phyloP scores from a whole-genome alignment of 2,888 invertebrate genomes.

The Morinoia aosen region DNA sequence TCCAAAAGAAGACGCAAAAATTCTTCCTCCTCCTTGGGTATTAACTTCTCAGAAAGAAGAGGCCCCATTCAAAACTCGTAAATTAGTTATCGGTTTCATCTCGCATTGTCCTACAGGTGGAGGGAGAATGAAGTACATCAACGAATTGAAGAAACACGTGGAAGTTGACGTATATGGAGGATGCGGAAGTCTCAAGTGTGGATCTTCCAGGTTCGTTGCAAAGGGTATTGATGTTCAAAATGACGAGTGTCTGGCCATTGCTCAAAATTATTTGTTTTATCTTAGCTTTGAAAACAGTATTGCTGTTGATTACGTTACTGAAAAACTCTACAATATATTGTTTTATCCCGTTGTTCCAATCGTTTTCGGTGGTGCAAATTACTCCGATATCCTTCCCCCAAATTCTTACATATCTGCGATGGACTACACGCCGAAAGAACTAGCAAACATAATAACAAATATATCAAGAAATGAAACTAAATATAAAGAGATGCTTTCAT shows the following conservation, averaged over 20 bases:
- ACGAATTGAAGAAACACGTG: conserved; percentile 16
- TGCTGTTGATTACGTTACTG: conserved; percentile 62
- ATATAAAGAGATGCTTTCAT: conserved; percentile 54
- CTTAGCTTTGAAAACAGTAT: conserved; percentile 63
- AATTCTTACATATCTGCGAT: conserved; percentile 59
- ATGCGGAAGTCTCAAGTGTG: conserved; percentile 48
- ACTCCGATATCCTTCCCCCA: conserved; percentile 56
- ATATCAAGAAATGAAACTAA: conserved; percentile 21
- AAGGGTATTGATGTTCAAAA: neutral
- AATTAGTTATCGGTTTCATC: conserved; percentile 37
- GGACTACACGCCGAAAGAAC: conserved; percentile 57
- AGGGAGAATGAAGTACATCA: conserved; percentile 34
- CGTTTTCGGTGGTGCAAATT: conserved; percentile 61
- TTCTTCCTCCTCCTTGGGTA: conserved; percentile 35
- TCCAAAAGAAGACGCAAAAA: neutral
- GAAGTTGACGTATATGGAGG: conserved; percentile 53
- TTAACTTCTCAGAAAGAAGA: neutral
- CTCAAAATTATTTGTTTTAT: conserved; percentile 58
- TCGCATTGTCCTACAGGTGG: neutral
- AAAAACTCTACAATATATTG: conserved; percentile 62
- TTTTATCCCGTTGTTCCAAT: conserved; percentile 61
- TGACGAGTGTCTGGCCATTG: conserved; percentile 45
- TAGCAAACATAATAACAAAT: conserved; percentile 52
- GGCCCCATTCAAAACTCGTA: neutral
- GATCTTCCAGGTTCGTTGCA: conserved; percentile 23